Evolutionary conservation across 2,888 invertebrate genomes (phyloP), one percentile per base, ranked within the genome.

Genomic region (Eupithecia exiguata): DNA sequence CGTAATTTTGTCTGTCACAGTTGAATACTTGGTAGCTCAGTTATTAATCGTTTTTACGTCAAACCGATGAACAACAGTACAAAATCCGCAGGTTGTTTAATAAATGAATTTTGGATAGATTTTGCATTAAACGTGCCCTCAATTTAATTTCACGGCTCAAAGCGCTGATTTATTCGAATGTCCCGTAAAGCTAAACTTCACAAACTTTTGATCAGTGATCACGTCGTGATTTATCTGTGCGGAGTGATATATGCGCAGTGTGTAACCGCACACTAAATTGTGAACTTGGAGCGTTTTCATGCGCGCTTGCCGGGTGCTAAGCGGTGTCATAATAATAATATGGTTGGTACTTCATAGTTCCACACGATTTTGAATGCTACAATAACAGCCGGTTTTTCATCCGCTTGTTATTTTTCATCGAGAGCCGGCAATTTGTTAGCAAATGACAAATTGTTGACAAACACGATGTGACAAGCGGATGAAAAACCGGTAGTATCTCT

Each of bases 181-280:
- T 86, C 84, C 84, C 83, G 83, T 86, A 89, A 89, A 88, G 86
- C 88, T 87, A 87, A 89, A 88, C 87, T 88, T 88, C 84, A 82
- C 86, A 83, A 90, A 89, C 83, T 90, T 89, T 86, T 87, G 90
- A 90, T 88, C 88, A 83, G 86, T 85, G 89, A 91, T 90, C 88
- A 86, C 84, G 80, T 83, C 81, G 78, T 86, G 89, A 91, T 91
- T 91, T 90, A 91, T 88, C 78, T 80, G 70, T 84, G 78, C 77
- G 74, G 72, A 74, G 82, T 88, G 86, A 88, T 89, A 87, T 88
- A 89, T 88, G 84, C 81, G 81, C 78, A 78, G 77, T 76, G 77
- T 74, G 77, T 76, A 70, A 74, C 77, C 79, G 68, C 77, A 78
- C 75, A 78, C 77, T 79, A 69, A 77, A 78, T 75, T 74, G 40